A percentile compares a stretch with the other conserved stretches of the same genome.
Conservation (phyloP, 1,140 invertebrate species). For the Teleogryllus occipitalis region DNA sequence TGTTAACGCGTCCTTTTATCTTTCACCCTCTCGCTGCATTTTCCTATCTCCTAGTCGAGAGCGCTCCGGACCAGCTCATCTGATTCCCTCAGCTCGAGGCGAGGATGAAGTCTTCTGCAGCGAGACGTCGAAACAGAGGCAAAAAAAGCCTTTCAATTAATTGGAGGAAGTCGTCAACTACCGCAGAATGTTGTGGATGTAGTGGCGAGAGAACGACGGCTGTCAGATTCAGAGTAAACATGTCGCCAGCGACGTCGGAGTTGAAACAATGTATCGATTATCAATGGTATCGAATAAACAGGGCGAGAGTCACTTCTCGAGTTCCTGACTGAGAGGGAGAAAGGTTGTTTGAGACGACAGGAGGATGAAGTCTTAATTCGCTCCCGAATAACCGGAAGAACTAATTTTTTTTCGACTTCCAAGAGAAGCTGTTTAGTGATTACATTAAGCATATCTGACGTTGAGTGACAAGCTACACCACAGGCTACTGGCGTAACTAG, state of each 20-base stretch:
- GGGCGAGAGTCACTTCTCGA: neutral
- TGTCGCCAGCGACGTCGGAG: neutral
- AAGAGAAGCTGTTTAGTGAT: no score
- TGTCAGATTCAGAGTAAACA: neutral
- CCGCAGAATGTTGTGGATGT: neutral
- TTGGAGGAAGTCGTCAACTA: neutral
- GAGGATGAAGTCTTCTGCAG: neutral
- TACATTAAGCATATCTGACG: no score
- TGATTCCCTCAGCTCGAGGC: neutral
- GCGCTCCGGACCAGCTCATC: neutral
- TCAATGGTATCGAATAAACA: neutral
- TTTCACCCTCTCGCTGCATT: neutral
- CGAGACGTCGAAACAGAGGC: neutral
- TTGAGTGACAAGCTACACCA: no score
- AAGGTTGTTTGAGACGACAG: no score
- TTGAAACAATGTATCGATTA: neutral
- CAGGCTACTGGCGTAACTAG: no score
- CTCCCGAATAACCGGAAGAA: no score
- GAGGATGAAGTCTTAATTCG: no score
- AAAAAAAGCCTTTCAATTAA: neutral
- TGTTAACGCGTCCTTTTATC: neutral
- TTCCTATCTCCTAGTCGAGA: neutral
- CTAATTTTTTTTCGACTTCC: no score
- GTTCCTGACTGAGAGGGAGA: no score
- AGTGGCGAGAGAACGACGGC: neutral